These are phyloP conservation scores for Temnothorax longispinosus DNA, from an alignment of 1,140 invertebrate genomes.

Conservation along the genomic window DNA sequence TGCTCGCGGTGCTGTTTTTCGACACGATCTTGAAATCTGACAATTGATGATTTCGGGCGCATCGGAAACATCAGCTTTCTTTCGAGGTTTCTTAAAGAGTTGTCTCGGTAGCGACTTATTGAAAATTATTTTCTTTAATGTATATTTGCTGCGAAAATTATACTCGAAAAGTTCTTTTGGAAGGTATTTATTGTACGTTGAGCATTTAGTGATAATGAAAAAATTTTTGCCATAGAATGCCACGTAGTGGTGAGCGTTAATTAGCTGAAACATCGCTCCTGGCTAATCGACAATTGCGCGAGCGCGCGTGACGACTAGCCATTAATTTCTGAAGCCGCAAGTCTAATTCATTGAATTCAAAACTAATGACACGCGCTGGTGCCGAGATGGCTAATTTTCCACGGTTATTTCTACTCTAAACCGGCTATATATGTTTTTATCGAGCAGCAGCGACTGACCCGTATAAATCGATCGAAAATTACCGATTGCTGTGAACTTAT, in stretches of 20 bases:
- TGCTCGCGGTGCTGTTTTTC: constrained; percentile 46
- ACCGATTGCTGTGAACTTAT: constrained; percentile 11
- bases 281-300: constrained; percentile 52
- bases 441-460: neutral
- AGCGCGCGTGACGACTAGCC: constrained; percentile 49
- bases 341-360: constrained; percentile 69
- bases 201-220: neutral
- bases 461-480: constrained; percentile 6
- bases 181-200: neutral
- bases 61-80: neutral
- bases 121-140: neutral
- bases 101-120: neutral
- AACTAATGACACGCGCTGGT: constrained; percentile 65
- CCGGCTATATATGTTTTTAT: constrained; percentile 10
- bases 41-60: constrained; percentile 3
- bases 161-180: neutral
- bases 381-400: constrained; percentile 62
- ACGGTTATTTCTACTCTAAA: constrained; percentile 41
- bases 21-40: constrained; percentile 22
- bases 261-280: constrained; percentile 15
- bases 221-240: neutral
- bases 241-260: constrained; percentile 50
- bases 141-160: neutral
- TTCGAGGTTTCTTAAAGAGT: neutral
- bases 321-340: constrained; percentile 61